Conservation (phyloP, 2,797 vertebrate species). For the Premnoplex brunnescens region DNA sequence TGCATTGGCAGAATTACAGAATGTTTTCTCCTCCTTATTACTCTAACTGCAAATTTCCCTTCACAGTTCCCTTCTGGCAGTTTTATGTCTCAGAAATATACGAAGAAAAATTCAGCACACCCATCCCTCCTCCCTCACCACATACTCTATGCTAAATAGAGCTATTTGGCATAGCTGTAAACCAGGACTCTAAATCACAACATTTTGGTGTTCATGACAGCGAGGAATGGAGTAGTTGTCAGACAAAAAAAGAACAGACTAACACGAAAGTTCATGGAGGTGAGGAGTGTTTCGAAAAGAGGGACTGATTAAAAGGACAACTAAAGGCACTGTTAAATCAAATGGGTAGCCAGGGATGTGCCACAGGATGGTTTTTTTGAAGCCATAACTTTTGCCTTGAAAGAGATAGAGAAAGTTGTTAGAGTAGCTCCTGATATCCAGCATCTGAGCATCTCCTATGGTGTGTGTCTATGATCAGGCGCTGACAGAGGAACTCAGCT, state of each 20-base stretch:
- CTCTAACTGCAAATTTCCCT: background rate
- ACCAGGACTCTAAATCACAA: background rate
- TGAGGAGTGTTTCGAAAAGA: background rate
- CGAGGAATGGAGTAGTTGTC: background rate
- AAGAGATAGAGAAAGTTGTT: background rate
- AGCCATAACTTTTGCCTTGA: background rate
- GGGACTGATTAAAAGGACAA: background rate
- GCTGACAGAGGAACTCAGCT: background rate
- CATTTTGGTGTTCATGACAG: background rate
- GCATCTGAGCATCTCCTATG: background rate
- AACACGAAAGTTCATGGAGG: background rate
- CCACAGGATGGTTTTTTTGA: background rate
- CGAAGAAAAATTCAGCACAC: background rate
- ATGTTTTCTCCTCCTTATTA: background rate
- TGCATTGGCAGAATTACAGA: background rate
- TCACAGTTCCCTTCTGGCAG: background rate
- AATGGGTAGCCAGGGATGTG: background rate
- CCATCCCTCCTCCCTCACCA: fast-evolving
- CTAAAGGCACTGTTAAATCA: fast-evolving
- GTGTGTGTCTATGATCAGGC: background rate
- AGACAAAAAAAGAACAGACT: background rate
- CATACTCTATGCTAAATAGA: background rate
- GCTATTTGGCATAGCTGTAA: background rate
- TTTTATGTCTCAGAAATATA: background rate
- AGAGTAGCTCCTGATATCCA: background rate